Conservation (phyloP, 2,113 vertebrate species). For the Jacana jacana region DNA sequence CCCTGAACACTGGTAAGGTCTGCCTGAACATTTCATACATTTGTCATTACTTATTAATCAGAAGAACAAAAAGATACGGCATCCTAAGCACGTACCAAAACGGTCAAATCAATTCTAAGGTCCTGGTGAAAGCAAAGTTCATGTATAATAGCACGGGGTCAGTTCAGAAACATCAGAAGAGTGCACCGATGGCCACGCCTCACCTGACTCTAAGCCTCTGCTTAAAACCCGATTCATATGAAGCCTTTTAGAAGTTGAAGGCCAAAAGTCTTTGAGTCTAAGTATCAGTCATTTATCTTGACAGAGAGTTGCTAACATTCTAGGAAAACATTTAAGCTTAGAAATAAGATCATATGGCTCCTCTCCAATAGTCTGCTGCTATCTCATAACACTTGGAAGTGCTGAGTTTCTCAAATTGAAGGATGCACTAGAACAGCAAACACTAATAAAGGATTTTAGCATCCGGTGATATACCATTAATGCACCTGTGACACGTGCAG, state of each 20-base stretch:
- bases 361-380: not conserved
- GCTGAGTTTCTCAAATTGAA: not conserved
- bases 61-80: not conserved
- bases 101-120: not conserved
- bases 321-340: not conserved
- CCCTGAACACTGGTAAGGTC: not conserved
- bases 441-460: not conserved
- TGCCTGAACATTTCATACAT: not conserved
- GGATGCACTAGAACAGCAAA: not conserved
- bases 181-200: not conserved
- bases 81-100: not conserved
- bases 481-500: not conserved
- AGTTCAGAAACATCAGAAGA: not conserved
- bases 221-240: not conserved
- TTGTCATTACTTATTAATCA: not conserved
- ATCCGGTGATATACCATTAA: not conserved
- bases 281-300: not conserved
- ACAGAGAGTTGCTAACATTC: not conserved
- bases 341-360: not conserved
- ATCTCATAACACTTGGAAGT: not conserved
- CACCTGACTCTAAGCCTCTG: not conserved
- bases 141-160: not conserved
- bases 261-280: not conserved
- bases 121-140: not conserved
- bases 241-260: not conserved